Base-by-base conservation (phyloP, 2,113 vertebrate genomes). In the Ailurus styani region DNA sequence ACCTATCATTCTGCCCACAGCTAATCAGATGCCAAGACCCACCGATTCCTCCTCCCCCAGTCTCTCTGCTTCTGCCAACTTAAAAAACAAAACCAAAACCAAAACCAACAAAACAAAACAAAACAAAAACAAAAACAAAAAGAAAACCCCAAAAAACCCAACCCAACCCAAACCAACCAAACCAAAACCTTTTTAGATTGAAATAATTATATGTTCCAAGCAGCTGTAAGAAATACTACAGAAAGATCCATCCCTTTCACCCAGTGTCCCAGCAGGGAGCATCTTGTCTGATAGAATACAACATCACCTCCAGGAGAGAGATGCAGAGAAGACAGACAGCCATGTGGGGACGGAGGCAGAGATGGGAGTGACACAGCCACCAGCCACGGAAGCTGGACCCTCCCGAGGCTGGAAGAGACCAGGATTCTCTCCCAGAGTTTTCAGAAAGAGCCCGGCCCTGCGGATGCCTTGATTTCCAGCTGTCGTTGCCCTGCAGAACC, bases 281-380 rank as follows among this genome's bases (percentile, higher is more conserved):
- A 0, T 8, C 29, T 42, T 14, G 42, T 27, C 2, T 52, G 66
- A 31, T 3, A 4, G 0, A 3, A 42, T 2, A 7, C 4, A 13
- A 0, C 3, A 10, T 52, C 60, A 6, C 9, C 5, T 21, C 20
- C 34, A 14, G 23, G 14, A 62, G 7, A 14, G 8, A 29, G 27
- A 60, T 50, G 12, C 13, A 25, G 52, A 17, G 27, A 25, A 66
- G 55, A 21, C 0, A 66, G 55, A 21, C 0, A 3, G 21, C 52
- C 9, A 0, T 0, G 54, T 7, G 87, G 37, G 7, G 31, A 21
- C 0, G 3, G 7, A 57, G n/a, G 21, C 66, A 54, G 15, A 37
- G 87, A 15, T 0, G 0, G 18, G 37, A 1, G 40, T 1, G 50
- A 29, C 1, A 21, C 6, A 17, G 62, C 88, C 60, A 34, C 50